Base-by-base conservation (phyloP, 1,140 invertebrate species). In the Drosophila ambigua region DNA sequence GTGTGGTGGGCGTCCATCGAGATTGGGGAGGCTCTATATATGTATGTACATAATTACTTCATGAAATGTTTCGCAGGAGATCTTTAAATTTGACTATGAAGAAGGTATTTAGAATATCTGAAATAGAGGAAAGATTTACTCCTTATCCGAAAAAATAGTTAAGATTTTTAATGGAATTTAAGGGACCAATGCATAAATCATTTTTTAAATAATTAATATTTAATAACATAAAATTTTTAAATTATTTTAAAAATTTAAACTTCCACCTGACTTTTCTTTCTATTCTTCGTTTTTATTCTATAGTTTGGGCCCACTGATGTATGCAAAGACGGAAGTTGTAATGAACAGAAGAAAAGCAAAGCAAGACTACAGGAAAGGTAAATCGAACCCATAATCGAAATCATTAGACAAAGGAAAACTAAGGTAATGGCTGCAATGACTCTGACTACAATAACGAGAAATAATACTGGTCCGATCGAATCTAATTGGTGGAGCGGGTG, bases 351-450 rank as follows among this genome's bases (percentile, higher is more conserved):
- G 49, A 49, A 8, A 15, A 49, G 39, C 57, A 79, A 68, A 39
- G 28, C 2, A 58, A 74, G 53, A 16, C 20, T 16, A 11, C 43
- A 45, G 41, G 44, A 62, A 55, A 64, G 13, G 59, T n/a, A 80
- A 81, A 60, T 35, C 50, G 49, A 55, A 64, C 51, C 59, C 72
- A 78, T 82, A 84, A 84, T 69, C 48, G 63, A 79, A 84, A 69
- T 65, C 71, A 79, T 79, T 84, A 84, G 61, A 80, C 80, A 84
- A 79, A 84, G 51, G 72, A 72, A 15, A 62, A 64, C 66, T 60
- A 49, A 67, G 23, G 15, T 64, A 69, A 57, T 68, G 51, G n/a
- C 51, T 57, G 60, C 50, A 72, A 68, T 52, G 61, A 71, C 51
- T 54, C 45, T 35, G 50, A 54, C 49, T 72, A 50, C 61, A 77